Percentiles rank a stretch among this genome's conserved stretches.
phyloP scores from a whole-genome alignment of 2,113 vertebrate genomes.

The Promerops cafer region DNA sequence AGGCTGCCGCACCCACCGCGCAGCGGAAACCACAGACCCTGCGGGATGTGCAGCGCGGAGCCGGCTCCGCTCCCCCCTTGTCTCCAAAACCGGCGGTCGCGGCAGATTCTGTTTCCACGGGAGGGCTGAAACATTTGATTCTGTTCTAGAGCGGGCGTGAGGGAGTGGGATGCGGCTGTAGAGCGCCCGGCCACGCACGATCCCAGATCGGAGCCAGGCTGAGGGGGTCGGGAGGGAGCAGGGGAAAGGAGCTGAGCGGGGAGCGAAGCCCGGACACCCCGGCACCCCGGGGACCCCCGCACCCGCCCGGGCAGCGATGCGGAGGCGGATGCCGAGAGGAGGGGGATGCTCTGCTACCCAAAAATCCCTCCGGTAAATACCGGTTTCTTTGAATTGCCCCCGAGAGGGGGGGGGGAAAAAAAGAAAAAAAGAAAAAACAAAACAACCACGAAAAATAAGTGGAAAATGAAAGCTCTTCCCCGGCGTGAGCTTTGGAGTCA shows the following conservation, averaged over 20 bases:
- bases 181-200: rapidly evolving
- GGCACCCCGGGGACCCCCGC: neutral
- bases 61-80: rapidly evolving
- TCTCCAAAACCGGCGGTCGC: rapidly evolving
- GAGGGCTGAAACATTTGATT: neutral
- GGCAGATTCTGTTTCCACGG: neutral
- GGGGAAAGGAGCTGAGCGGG: neutral
- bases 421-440: rapidly evolving
- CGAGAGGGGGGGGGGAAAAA: rapidly evolving
- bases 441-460: neutral
- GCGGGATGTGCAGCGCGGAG: neutral
- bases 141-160: neutral
- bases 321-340: too few relatives aligned
- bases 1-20: neutral
- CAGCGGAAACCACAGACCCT: rapidly evolving
- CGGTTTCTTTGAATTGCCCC: rapidly evolving
- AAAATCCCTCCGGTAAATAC: neutral
- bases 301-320: neutral
- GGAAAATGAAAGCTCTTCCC: neutral
- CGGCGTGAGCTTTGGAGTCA: neutral
- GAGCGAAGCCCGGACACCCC: neutral
- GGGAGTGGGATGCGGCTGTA: neutral
- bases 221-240: neutral
- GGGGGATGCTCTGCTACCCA: neutral
- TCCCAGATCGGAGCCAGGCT: neutral